Evolutionary conservation across 1,140 invertebrate species (phyloP), one percentile per base, ranked within the genome.

Genomic region (Calliopsis andreniformis): DNA sequence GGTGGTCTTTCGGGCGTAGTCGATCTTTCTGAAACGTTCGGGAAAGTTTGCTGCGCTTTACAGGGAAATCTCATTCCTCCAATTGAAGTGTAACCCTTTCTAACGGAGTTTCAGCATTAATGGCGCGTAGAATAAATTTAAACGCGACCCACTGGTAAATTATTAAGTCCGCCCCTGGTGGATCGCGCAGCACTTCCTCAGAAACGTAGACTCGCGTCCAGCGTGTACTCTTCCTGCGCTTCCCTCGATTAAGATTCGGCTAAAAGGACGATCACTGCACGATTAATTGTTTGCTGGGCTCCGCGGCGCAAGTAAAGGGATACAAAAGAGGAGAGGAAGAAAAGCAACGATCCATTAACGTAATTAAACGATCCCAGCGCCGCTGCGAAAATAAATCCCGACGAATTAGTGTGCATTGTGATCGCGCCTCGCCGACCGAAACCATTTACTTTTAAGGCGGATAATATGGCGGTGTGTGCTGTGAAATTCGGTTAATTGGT

Each of bases 301-400:
- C n/a, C n/a, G 2, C 49, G 12, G 32, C 18, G 53, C 28, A 16
- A 59, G 25, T 61, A 49, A 59, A 70, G 20, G 20, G 35, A 42
- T 5, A 28, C 10, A 25, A 56, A 56, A 68, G 16, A 10, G 1
- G 6, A 30, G 20, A 4, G 32, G 28, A 62, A 28, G 56, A 28
- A 71, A 62, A 39, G 43, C 58, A 62, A 23, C 32, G 56, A 62
- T 62, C 58, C 58, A 71, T 71, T 71, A 71, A 73, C 62, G 47
- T 73, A 66, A 73, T 64, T 73, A 66, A 73, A 66, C n/a, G 61
- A 14, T 64, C 32, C 10, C 61, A 18, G 14, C 10, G 25, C 39
- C 14, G 8, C 12, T 12, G 18, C 32, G 35, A 43, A 73, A 53
- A 66, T 64, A 73, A 73, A 53, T 73, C 39, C 30, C 3, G 23